Conservation (phyloP, 1,140 invertebrate genomes). For the Sweltsa coloradensis region DNA sequence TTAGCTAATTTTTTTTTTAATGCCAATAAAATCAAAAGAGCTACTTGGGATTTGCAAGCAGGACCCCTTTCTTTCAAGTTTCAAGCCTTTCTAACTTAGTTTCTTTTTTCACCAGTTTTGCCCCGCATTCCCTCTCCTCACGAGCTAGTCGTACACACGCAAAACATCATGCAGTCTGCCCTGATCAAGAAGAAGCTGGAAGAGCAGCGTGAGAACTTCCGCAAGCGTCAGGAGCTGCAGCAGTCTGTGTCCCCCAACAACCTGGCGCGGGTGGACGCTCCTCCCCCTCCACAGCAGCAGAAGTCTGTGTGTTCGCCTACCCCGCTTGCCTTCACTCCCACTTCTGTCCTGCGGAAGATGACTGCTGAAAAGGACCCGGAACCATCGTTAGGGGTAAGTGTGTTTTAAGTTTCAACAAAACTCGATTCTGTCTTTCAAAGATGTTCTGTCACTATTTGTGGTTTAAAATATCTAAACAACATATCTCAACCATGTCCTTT, state of each 20-base stretch:
- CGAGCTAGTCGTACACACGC: conserved; percentile 67
- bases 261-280: neutral
- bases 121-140: conserved; percentile 66
- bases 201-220: conserved; percentile 69
- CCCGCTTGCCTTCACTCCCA: conserved; percentile 75
- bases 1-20: too few species aligned
- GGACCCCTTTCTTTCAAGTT: conserved; percentile 3
- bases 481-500: too few species aligned
- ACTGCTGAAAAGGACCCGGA: conserved; percentile 72
- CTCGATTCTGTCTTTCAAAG: neutral
- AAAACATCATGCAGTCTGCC: conserved; percentile 69
- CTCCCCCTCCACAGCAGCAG: conserved; percentile 12
- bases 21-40: too few species aligned
- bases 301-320: conserved; percentile 41
- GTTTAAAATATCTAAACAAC: too few species aligned
- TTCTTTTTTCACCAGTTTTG: conserved; percentile 9
- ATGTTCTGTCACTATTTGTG: too few species aligned
- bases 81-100: conserved; percentile 8
- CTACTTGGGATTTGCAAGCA: neutral
- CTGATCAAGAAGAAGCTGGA: conserved; percentile 76
- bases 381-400: neutral
- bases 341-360: conserved; percentile 84
- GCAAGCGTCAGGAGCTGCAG: conserved; percentile 59
- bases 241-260: conserved; percentile 15
- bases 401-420: neutral